Evolutionary conservation across 1,140 invertebrate genomes (phyloP), one percentile per base, ranked within the genome.

Genomic region (Saxidomus purpurata): DNA sequence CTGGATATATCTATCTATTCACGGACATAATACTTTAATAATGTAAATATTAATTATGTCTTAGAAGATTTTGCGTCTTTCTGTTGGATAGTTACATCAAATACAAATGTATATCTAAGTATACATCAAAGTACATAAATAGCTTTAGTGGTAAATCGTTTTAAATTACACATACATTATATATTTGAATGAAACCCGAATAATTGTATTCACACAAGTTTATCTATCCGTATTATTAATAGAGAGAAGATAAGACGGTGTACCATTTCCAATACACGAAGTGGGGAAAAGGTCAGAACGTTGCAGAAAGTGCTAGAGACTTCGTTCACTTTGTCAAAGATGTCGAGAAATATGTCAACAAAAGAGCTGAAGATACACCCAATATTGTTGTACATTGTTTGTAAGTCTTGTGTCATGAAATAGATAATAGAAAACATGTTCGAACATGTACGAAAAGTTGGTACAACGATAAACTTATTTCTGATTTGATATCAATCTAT

Each of bases 301-400:
- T 76, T 3, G 36, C 71, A 9, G 71, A 76, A 4, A 76, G n/a
- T 47, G 71, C 38, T 15, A 25, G 25, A 40, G 40, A 76, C 1
- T 76, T 76, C 49, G 71, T 76, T 3, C 71, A 76, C 2, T 76
- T 76, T 49, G 34, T 76, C 0, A 76, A 76, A 43, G 22, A 76
- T 1, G 40, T 76, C 1, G 40, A 40, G n/a, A 49, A 40, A 76
- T 22, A 49, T 15, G 25, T 43, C 19, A 22, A 25, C 22, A 4
- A 40, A 13, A 17, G n/a, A n/a, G n/a, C n/a, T n/a, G n/a, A 76
- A 3, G 40, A 76, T n/a, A 43, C 38, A 17, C 19, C 67, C 0
- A 38, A 40, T 28, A 49, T 76, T 19, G 13, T 76, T 13, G 40
- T 76, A 4, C 71, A 76, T 38, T 76, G 71, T n/a, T 47, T 76